phyloP scores from a whole-genome alignment of 2,797 vertebrate species.

The Labeo calbasu region DNA sequence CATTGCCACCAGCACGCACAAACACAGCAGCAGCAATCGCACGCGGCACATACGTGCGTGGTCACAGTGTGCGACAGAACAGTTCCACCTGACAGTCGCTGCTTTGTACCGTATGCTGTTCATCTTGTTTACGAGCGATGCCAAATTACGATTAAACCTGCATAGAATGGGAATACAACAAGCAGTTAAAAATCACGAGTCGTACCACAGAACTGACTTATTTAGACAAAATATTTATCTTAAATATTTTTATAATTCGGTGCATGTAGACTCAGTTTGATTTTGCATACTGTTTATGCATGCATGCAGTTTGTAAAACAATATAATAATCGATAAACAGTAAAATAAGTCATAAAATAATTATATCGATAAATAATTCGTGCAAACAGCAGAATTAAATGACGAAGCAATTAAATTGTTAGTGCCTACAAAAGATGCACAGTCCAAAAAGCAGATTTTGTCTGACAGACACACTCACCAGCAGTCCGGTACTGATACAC shows the following conservation, averaged over 20 bases:
- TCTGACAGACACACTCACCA: constrained; percentile 8
- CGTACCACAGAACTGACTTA: not conserved
- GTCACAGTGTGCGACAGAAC: constrained; percentile 41
- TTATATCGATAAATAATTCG: not conserved
- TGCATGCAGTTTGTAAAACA: not conserved
- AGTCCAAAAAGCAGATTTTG: not conserved
- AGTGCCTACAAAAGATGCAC: not conserved
- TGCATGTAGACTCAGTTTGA: not conserved
- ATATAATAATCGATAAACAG: not conserved
- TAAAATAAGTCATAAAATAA: not conserved
- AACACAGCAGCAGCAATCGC: constrained; percentile 59
- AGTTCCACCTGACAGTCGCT: constrained; percentile 34
- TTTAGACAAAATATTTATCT: not conserved
- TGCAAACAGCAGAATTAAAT: not conserved
- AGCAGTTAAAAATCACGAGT: not conserved
- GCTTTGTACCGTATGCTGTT: constrained; percentile 49
- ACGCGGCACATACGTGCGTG: constrained; percentile 55
- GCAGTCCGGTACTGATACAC: not conserved
- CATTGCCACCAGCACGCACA: constrained; percentile 58
- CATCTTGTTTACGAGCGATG: constrained; percentile 43
- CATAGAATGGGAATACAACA: not conserved
- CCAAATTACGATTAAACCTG: constrained; percentile 13
- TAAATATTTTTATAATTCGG: no score
- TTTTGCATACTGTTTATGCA: not conserved
- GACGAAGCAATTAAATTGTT: not conserved